These are phyloP conservation scores for Heliconius nattereri DNA, from an alignment of 1,140 invertebrate genomes.

Conservation along the genomic window DNA sequence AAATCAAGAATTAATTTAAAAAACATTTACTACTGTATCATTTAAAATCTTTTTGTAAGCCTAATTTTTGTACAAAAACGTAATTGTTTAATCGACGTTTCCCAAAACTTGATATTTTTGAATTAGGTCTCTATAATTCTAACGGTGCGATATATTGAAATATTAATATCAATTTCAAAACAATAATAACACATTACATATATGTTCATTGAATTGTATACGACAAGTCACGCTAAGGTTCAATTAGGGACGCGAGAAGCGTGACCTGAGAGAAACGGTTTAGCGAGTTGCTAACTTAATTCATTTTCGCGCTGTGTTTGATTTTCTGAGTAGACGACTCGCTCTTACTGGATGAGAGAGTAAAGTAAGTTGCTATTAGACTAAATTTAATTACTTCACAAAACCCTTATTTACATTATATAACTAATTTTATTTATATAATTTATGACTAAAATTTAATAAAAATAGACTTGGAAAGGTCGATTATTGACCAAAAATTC, in stretches of 20 bases:
- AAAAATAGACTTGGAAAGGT: too few relatives aligned
- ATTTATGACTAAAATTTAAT: not conserved
- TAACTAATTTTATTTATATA: not conserved
- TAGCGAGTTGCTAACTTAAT: slow-evolving; percentile 18
- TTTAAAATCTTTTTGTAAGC: too few relatives aligned
- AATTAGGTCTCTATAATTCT: too few relatives aligned
- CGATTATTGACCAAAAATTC: too few relatives aligned
- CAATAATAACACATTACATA: not conserved
- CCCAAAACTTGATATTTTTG: too few relatives aligned
- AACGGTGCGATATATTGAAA: too few relatives aligned
- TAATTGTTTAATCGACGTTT: too few relatives aligned
- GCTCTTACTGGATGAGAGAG: not conserved
- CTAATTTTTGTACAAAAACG: too few relatives aligned
- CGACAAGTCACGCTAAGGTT: slow-evolving; percentile 5
- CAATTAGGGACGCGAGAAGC: slow-evolving; percentile 12
- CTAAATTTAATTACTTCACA: slow-evolving; percentile 10
- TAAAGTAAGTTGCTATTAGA: slow-evolving; percentile 12
- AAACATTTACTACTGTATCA: too few relatives aligned
- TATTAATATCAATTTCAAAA: not conserved
- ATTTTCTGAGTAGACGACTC: slow-evolving; percentile 17
- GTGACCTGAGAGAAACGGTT: slow-evolving; percentile 13
- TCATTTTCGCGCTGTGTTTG: slow-evolving; percentile 13
- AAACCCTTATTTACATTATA: not conserved
- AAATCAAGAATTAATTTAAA: too few relatives aligned
- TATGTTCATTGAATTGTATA: not conserved